Evolutionary conservation across 2,797 vertebrate genomes (phyloP), one percentile per base, ranked within the genome.

Genomic region (Lacerta viridis): DNA sequence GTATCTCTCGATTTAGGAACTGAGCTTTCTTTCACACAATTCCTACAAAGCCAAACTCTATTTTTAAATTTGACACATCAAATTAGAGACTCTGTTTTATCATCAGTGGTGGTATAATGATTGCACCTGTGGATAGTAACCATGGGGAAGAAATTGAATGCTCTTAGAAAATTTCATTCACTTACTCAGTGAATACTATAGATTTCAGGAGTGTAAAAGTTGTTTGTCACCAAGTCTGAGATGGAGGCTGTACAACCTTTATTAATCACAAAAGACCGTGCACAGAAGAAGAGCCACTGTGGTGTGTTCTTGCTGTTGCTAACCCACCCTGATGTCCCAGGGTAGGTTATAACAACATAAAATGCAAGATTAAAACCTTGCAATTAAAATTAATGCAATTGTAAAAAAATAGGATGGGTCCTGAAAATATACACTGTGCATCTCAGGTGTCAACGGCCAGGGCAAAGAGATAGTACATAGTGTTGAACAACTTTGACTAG

Each of bases 1-100:
- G 81, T 2, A 29, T 90, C 88, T 92, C 88, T 95, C 86, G 92
- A 72, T 84, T 83, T 88, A 87, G 86, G 92, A 61, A 36, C 11
- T 13, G 18, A 74, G n/a, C 86, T 68, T 5, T 88, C 29, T 17
- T 91, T 80, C 61, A 64, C 18, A 64, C 61, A 64, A 23, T 64
- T 64, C 17, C 17, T 64, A 64, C 61, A 64, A 64, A 64, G 20
- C 33, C 50, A 82, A 61, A 43, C 86, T 71, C 6, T 88, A n/a
- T 17, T 82, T 91, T 80, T 55, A 23, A 69, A 84, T 84, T 5
- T 66, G 72, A 41, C 7, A 55, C 33, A 20, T 50, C 61, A 77
- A 69, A 77, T 33, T 55, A 64, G 27, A 59, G 74, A 7, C 66
- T 39, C 29, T 11, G 25, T 74, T 71, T 86, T 74, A 50, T 46